Evolutionary conservation across 2,113 vertebrate species (phyloP).

Genomic region (Forbesichthys papilliferus): DNA sequence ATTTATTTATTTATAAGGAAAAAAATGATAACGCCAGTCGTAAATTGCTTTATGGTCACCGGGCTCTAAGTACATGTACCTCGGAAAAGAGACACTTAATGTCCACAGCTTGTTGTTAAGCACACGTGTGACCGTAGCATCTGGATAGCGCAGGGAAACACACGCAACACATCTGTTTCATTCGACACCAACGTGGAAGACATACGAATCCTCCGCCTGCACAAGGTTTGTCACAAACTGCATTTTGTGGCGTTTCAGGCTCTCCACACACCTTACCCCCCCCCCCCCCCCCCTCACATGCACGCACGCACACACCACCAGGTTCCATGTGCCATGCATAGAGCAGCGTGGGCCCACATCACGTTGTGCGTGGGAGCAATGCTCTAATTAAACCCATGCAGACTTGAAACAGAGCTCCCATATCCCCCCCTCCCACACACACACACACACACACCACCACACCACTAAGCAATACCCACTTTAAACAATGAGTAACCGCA

Average conservation of each 20-base stretch:
- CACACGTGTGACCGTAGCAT: slow-evolving; percentile 76
- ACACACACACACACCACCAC: slow-evolving; percentile 1
- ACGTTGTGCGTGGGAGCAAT: neutral
- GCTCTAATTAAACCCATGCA: slow-evolving; percentile 30
- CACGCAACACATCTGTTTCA: slow-evolving; percentile 78
- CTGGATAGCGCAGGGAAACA: slow-evolving; percentile 76
- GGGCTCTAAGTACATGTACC: slow-evolving; percentile 59
- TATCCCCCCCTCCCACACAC: too few relatives aligned
- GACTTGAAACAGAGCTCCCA: slow-evolving; percentile 27
- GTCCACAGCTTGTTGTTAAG: slow-evolving; percentile 83
- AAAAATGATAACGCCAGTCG: slow-evolving; percentile 32
- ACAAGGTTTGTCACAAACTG: slow-evolving; percentile 64
- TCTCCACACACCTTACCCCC: slow-evolving; percentile 16
- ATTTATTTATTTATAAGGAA: too few relatives aligned
- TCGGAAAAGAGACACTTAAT: slow-evolving; percentile 76
- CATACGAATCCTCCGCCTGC: slow-evolving; percentile 64
- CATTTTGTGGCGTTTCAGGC: slow-evolving; percentile 36
- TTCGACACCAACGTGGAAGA: slow-evolving; percentile 51
- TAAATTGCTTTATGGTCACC: slow-evolving; percentile 73
- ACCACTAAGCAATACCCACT: slow-evolving; percentile 33
- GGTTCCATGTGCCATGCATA: neutral
- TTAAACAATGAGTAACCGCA: slow-evolving; percentile 52
- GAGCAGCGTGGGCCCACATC: slow-evolving; percentile 14
- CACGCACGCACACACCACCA: neutral
- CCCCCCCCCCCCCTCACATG: slow-evolving; percentile 5